phyloP scores from a whole-genome alignment of 2,797 vertebrate species.

The Phoeniculus purpureus region DNA sequence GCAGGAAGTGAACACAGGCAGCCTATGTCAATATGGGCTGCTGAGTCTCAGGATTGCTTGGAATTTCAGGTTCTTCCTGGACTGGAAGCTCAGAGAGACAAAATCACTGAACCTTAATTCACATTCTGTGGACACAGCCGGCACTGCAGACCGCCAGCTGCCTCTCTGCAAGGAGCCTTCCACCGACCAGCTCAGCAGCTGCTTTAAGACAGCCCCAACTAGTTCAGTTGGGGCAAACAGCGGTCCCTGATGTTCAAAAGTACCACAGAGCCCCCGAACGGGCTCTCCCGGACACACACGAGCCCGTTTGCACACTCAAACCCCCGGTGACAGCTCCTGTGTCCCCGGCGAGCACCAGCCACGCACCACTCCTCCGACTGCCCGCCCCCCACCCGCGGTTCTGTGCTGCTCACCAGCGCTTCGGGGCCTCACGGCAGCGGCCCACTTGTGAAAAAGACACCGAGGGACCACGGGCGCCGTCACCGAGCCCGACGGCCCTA shows the following conservation, averaged over 20 bases:
- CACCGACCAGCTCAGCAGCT: not conserved
- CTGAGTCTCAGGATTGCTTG: not conserved
- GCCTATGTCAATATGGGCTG: fast-evolving
- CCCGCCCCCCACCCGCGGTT: not conserved
- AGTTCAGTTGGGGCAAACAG: not conserved
- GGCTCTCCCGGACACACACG: not conserved
- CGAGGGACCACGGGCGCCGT: not conserved
- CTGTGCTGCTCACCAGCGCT: not conserved
- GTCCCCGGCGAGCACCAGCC: not conserved
- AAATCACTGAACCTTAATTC: not conserved
- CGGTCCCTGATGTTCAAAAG: not conserved
- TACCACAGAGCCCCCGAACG: too few relatives aligned
- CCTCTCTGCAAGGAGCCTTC: not conserved
- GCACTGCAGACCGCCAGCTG: not conserved
- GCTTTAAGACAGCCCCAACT: not conserved
- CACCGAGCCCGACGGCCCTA: not conserved
- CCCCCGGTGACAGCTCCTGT: not conserved
- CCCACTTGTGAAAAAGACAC: not conserved
- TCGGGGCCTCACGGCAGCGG: not conserved
- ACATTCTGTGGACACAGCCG: not conserved
- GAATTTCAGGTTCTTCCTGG: not conserved
- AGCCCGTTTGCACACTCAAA: not conserved
- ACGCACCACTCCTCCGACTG: not conserved
- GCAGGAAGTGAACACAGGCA: not conserved
- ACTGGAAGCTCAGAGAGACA: not conserved